Conservation (phyloP, 1,140 invertebrate genomes). For the Lepidurus packardi region DNA sequence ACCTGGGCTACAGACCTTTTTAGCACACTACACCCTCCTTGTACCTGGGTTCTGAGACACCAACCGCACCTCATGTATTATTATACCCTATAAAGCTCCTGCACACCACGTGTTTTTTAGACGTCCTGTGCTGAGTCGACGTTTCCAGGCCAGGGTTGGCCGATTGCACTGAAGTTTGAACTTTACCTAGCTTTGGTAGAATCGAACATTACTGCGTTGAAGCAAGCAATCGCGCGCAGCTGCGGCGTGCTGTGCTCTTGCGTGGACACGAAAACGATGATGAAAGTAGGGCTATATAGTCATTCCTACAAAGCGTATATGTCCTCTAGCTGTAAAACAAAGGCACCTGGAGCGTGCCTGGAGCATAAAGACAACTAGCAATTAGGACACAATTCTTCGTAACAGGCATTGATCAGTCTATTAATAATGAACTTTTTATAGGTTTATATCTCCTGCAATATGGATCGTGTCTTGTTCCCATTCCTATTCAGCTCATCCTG, state of each 20-base stretch:
- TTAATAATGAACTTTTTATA: neutral
- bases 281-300: no score
- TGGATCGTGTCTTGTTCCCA: neutral
- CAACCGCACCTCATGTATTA: conserved; percentile 3
- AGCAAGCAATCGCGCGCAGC: neutral
- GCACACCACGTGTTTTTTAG: neutral
- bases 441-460: neutral
- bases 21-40: neutral
- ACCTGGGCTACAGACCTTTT: conserved; percentile 21
- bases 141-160: neutral
- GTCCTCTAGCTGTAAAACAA: neutral
- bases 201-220: neutral
- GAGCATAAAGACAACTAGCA: neutral
- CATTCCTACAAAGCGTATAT: no score
- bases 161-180: neutral
- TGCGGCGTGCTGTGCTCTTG: neutral
- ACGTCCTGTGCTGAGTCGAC: neutral
- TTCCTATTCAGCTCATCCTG: neutral
- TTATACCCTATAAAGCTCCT: neutral
- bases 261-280: no score
- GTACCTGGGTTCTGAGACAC: conserved; percentile 3
- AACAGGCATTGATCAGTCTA: conserved; percentile 1
- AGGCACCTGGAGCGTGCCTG: neutral
- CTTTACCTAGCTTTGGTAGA: neutral
- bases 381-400: neutral